These are phyloP conservation scores for Theocolax elegans DNA, from an alignment of 1,140 invertebrate species.

Conservation along the genomic window DNA sequence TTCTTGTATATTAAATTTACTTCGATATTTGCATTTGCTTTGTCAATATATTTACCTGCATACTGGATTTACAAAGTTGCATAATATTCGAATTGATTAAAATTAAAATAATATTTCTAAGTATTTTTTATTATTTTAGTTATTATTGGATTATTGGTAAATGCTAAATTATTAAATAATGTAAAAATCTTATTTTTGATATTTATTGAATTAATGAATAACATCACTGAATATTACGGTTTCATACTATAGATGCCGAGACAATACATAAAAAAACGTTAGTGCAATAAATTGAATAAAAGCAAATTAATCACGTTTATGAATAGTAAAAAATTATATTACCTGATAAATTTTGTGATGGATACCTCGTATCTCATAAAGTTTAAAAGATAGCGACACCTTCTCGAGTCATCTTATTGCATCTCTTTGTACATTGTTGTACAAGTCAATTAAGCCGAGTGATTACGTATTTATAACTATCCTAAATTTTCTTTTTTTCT, in stretches of 20 bases:
- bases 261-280: no score
- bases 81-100: no score
- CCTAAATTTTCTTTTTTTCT: no score
- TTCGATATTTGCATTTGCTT: background rate
- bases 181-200: no score
- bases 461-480: no score
- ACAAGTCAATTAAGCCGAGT: no score
- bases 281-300: slow-evolving; percentile 5
- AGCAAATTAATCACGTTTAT: background rate
- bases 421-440: no score
- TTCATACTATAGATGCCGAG: no score
- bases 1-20: background rate
- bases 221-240: background rate
- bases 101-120: background rate
- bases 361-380: slow-evolving; percentile 14
- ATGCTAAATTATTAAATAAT: no score
- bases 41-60: background rate
- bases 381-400: slow-evolving; percentile 3
- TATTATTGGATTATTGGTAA: background rate
- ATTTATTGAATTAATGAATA: background rate
- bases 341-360: slow-evolving; percentile 18
- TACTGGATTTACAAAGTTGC: background rate
- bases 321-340: slow-evolving; percentile 11
- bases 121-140: background rate
- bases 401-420: no score